Percentiles rank a stretch among this genome's conserved stretches.
Conservation (phyloP, 2,797 vertebrate genomes). For the Buphagus erythrorhynchus region DNA sequence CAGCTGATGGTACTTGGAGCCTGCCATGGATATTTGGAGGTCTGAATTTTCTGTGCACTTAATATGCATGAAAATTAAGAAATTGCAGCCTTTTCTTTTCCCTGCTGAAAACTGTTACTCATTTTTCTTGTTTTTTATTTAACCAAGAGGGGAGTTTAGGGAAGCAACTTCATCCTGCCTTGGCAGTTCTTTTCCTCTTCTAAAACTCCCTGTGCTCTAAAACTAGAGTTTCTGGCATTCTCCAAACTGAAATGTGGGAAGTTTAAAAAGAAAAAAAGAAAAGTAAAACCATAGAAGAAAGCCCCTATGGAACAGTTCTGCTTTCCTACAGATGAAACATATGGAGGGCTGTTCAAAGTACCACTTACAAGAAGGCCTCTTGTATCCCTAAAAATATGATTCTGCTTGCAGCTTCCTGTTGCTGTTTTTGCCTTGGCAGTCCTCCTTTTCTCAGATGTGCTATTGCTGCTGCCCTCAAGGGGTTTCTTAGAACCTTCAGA, state of each 20-base stretch:
- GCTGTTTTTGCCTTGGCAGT: not conserved
- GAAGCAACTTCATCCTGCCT: not conserved
- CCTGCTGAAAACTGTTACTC: not conserved
- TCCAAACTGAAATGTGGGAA: not conserved
- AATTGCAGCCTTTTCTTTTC: not conserved
- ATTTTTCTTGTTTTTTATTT: not conserved
- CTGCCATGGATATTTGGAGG: not conserved
- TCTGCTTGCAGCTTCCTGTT: not conserved
- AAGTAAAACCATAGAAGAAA: not conserved
- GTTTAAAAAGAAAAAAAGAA: not conserved
- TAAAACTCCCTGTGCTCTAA: not conserved
- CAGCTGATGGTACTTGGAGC: not conserved
- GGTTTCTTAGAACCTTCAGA: not conserved
- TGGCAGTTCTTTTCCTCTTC: not conserved
- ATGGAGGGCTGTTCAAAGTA: not conserved
- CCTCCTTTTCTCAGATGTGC: not conserved
- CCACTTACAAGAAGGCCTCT: not conserved
- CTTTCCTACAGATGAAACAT: not conserved
- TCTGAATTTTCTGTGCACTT: not conserved
- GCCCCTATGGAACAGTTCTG: not conserved
- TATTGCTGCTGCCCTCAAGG: not conserved
- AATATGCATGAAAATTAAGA: not conserved
- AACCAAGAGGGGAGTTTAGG: not conserved
- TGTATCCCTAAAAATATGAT: not conserved
- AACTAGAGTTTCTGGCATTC: not conserved